A percentile compares a stretch with the other conserved stretches of the same genome.
phyloP scores from a whole-genome alignment of 2,113 vertebrate genomes.

The Urocolius indicus region DNA sequence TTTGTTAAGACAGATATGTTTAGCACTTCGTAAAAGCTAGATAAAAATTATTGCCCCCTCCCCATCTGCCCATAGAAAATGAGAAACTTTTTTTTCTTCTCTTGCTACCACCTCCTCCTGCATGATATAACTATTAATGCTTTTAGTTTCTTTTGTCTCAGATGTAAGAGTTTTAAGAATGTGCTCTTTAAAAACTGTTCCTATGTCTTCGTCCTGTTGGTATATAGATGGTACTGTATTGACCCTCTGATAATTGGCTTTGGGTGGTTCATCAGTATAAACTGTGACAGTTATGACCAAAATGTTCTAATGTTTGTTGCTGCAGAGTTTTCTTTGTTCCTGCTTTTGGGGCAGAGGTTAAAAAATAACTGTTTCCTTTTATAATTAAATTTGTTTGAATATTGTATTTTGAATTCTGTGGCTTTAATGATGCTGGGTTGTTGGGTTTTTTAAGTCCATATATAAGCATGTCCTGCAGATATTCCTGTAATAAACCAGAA shows the following conservation, averaged over 20 bases:
- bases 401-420: background rate
- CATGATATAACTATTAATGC: background rate
- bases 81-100: background rate
- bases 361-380: background rate
- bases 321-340: background rate
- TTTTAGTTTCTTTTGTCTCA: background rate
- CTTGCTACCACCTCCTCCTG: background rate
- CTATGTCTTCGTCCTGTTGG: background rate
- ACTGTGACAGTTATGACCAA: background rate
- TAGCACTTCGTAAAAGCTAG: background rate
- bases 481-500: background rate
- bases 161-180: background rate
- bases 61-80: background rate
- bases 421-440: background rate
- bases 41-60: background rate
- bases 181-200: background rate
- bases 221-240: background rate
- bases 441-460: background rate
- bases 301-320: background rate
- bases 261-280: background rate
- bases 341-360: background rate
- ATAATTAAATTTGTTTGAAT: background rate
- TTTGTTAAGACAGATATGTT: background rate
- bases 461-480: background rate
- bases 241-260: background rate